Evolutionary conservation across 92 coral and sea anemone species (phyloP).

Genomic region (Actinernus sp.): DNA sequence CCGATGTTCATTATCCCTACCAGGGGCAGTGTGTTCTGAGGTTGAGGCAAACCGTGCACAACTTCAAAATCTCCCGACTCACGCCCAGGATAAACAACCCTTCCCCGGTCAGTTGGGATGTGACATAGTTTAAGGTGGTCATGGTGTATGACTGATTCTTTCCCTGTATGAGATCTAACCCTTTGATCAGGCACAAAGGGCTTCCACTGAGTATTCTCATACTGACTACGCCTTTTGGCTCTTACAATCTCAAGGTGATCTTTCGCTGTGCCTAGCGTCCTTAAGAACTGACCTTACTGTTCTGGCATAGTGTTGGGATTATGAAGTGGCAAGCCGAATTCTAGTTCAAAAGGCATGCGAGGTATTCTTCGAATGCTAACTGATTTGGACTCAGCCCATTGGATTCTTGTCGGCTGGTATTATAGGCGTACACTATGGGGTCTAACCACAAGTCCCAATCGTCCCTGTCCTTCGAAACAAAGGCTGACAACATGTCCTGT

Average conservation of each 20-base stretch:
- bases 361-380: slow-evolving; percentile 41
- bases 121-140: no score
- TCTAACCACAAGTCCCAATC: slow-evolving; percentile 33
- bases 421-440: slow-evolving; percentile 43
- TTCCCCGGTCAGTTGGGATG: slow-evolving; percentile 32
- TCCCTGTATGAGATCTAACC: slow-evolving; percentile 23
- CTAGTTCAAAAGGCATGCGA: slow-evolving; percentile 50
- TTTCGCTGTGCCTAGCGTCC: slow-evolving; percentile 21
- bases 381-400: slow-evolving; percentile 31
- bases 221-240: neutral
- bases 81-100: slow-evolving; percentile 44
- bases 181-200: no score
- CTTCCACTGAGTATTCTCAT: slow-evolving; percentile 4
- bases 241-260: slow-evolving; percentile 17
- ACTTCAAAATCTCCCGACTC: slow-evolving; percentile 42
- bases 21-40: slow-evolving; percentile 17
- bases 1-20: slow-evolving; percentile 36
- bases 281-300: slow-evolving; percentile 5
- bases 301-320: slow-evolving; percentile 10
- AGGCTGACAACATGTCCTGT: neutral
- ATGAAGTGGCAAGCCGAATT: slow-evolving; percentile 34
- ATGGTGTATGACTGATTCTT: slow-evolving; percentile 36
- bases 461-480: neutral
- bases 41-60: slow-evolving; percentile 24
- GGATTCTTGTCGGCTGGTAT: slow-evolving; percentile 59